Conservation (phyloP, 2,888 invertebrate genomes). For the Doris montereyensis region DNA sequence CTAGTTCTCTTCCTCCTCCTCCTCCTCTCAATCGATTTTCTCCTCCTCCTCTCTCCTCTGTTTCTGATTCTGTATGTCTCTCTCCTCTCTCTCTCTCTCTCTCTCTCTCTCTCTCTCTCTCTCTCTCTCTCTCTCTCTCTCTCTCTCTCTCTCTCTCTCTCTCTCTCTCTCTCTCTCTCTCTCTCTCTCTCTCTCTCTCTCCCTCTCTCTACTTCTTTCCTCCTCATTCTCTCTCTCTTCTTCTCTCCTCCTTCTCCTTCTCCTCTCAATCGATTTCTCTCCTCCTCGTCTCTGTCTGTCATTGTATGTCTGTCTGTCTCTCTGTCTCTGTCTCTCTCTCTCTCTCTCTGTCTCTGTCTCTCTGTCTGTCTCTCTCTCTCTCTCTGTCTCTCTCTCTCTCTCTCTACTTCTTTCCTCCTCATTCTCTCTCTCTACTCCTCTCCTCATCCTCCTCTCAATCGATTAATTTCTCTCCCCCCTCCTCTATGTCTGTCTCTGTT, state of each 20-base stretch:
- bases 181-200: background rate
- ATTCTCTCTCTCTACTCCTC: background rate
- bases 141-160: background rate
- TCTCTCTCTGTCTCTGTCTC: background rate
- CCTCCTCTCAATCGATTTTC: background rate
- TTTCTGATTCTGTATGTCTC: background rate
- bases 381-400: constrained; percentile 13
- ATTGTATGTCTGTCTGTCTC: constrained; percentile 1
- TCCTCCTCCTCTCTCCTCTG: background rate
- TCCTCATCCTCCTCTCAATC: background rate
- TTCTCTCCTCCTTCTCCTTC: background rate
- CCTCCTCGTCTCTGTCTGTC: background rate
- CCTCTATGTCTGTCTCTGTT: background rate
- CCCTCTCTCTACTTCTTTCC: background rate
- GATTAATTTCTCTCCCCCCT: background rate
- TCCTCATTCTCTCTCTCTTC: constrained; percentile 1
- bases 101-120: background rate
- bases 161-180: background rate
- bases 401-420: constrained; percentile 10
- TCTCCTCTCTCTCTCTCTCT: constrained; percentile 1
- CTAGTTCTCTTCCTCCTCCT: background rate
- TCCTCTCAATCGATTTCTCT: background rate
- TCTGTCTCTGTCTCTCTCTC: background rate
- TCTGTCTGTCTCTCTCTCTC: background rate
- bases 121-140: constrained; percentile 12